phyloP scores from a whole-genome alignment of 1,140 invertebrate genomes.

The Atopsyche davidsoni region DNA sequence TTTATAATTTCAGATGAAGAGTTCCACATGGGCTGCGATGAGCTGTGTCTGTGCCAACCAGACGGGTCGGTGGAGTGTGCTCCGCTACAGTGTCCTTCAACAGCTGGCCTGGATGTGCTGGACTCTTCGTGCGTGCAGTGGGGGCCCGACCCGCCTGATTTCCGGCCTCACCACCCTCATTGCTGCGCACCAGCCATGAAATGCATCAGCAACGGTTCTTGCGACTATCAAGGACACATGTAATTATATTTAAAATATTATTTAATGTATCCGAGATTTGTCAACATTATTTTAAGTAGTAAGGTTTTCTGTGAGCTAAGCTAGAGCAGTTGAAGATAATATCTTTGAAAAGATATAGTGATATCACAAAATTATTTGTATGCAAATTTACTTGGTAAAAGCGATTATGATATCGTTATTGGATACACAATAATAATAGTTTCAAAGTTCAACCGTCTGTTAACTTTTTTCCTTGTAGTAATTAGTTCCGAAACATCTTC shows the following conservation, averaged over 20 bases:
- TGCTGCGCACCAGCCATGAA: conserved; percentile 75
- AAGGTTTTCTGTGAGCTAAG: no score
- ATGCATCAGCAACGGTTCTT: conserved; percentile 73
- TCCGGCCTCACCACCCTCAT: conserved; percentile 64
- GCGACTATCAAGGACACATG: conserved; percentile 58
- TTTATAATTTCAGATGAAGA: conserved; percentile 49
- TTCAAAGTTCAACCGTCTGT: no score
- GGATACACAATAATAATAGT: no score
- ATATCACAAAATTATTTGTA: neutral
- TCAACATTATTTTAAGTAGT: no score
- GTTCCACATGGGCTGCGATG: conserved; percentile 71
- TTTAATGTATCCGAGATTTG: no score
- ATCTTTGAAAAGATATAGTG: no score
- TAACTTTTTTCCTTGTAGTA: no score
- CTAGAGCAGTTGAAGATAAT: no score
- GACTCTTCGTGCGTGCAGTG: conserved; percentile 77
- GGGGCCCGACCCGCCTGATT: conserved; percentile 69
- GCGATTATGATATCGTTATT: no score
- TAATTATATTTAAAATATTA: conserved; percentile 39
- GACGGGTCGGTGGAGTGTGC: conserved; percentile 63
- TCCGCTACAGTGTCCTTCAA: conserved; percentile 73
- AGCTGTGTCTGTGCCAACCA: conserved; percentile 61
- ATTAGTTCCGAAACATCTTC: no score
- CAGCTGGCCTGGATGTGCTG: conserved; percentile 75
- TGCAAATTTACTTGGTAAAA: neutral